phyloP scores from a whole-genome alignment of 1,140 invertebrate species.

The Papilio machaon region DNA sequence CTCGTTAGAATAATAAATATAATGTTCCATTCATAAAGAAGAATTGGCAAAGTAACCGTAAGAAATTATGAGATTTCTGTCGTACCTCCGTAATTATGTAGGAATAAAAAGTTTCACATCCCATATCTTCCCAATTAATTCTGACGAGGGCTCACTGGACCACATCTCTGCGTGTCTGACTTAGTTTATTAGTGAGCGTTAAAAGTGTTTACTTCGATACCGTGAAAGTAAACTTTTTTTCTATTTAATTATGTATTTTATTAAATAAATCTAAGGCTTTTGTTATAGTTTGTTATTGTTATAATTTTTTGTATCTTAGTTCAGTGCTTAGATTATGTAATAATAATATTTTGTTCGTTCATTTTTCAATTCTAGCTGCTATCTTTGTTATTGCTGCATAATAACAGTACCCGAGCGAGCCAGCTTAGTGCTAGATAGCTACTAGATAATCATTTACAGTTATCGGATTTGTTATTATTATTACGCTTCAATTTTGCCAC shows the following conservation, averaged over 20 bases:
- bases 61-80: background rate
- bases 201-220: background rate
- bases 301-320: background rate
- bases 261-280: background rate
- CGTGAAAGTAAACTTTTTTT: slow-evolving; percentile 30
- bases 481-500: background rate
- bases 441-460: slow-evolving; percentile 10
- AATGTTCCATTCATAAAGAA: background rate
- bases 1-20: background rate
- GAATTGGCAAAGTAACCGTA: background rate
- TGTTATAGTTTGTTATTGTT: background rate
- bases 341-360: background rate
- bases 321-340: background rate
- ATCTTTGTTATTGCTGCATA: slow-evolving; percentile 16
- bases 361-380: background rate
- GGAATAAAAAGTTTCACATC: slow-evolving; percentile 19
- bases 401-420: background rate
- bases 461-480: background rate
- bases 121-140: slow-evolving; percentile 36
- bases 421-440: slow-evolving; percentile 1
- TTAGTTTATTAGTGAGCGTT: slow-evolving; percentile 8
- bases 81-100: background rate
- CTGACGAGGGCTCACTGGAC: slow-evolving; percentile 3
- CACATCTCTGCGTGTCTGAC: slow-evolving; percentile 30
- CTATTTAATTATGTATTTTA: background rate